These are phyloP conservation scores for Antechinus flavipes DNA, from an alignment of 2,113 vertebrate species.

Conservation along the genomic window DNA sequence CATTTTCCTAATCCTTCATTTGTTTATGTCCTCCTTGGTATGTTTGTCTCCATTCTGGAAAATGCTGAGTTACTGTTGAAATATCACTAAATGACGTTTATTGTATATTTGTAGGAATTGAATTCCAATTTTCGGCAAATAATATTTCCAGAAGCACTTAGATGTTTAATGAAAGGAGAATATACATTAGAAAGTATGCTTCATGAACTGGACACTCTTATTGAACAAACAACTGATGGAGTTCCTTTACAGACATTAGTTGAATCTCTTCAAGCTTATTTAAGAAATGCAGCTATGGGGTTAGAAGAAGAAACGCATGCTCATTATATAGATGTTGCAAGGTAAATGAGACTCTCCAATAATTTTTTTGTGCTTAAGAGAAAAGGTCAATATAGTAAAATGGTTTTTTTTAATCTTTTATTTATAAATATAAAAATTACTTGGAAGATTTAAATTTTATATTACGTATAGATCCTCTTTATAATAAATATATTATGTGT, in stretches of 20 bases:
- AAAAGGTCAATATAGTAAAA: not conserved
- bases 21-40: not conserved
- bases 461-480: not conserved
- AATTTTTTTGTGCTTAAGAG: not conserved
- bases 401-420: conserved; percentile 4
- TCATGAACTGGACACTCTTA: conserved; percentile 92
- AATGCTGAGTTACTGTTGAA: not conserved
- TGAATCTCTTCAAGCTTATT: conserved; percentile 92
- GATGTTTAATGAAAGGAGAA: conserved; percentile 97
- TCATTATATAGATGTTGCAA: conserved; percentile 95
- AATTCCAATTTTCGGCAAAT: conserved; percentile 99
- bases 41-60: not conserved
- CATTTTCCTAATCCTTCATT: not conserved
- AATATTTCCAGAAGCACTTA: conserved; percentile 97
- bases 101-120: conserved; percentile 88
- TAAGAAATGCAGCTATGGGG: conserved; percentile 90
- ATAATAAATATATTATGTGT: not conserved
- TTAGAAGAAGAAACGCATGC: conserved; percentile 92
- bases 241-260: conserved; percentile 91
- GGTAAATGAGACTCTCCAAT: conserved; percentile 80
- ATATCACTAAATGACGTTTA: conserved; percentile 36
- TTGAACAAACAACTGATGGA: conserved; percentile 96
- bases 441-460: conserved; percentile 9
- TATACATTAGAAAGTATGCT: conserved; percentile 96
- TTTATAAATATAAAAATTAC: not conserved